Base-by-base conservation (phyloP, 2,888 invertebrate genomes). In the Amiota minor region DNA sequence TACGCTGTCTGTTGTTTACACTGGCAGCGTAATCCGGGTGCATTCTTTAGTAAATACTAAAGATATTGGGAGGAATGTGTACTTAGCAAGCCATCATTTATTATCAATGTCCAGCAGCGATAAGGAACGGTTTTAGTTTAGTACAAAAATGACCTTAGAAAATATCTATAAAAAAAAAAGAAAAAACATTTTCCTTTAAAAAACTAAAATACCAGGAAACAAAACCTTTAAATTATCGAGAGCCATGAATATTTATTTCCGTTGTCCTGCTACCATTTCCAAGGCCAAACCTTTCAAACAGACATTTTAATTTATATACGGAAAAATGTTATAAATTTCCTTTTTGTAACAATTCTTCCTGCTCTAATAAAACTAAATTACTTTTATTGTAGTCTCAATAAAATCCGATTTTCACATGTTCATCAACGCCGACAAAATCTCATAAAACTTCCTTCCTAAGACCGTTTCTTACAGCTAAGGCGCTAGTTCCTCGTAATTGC, bases 351-450 rank as follows among this genome's bases (percentile, higher is more conserved):
- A 35, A 35, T 8, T 20, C 23, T 59, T 20, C 59, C 59, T 59
- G 59, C 20, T 59, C 59, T 56, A 16, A n/a, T 16, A 53, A 53
- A 53, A 53, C 14, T 53, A 53, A 53, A 53, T 16, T 20, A 45
- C 35, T 65, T 65, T 64, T 64, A 64, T 64, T 46, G 16, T 46
- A 64, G 16, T 64, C 12, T 23, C 64, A 64, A 64, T 46, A 45
- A 59, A 64, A 64, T 64, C 64, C 64, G 64, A 45, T 64, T 64
- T 49, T 65, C 65, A 65, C 65, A 47, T 65, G 65, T 65, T 49
- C 65, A 20, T 65, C 47, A 65, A 65, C 64, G 14, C 46, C 18
- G 64, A 62, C 9, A 14, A 64, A 46, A 64, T 47, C 46, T 20
- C 46, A 65, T 65, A 65, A 65, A 47, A 65, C 65, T 65, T 65